Conservation (phyloP, 2,888 invertebrate species). For the Argyresthia goedartella region DNA sequence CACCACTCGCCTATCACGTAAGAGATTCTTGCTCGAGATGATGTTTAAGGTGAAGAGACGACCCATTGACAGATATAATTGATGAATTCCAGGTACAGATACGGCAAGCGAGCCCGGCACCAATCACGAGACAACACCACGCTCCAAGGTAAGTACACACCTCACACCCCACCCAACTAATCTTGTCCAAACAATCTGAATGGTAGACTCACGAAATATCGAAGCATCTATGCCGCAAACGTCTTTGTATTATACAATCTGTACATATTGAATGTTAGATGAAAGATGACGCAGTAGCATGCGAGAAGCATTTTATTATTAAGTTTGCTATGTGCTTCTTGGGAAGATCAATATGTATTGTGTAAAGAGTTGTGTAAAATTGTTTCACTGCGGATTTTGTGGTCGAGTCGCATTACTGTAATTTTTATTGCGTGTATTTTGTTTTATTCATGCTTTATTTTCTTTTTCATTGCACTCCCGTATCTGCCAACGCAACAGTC, state of each 20-base stretch:
- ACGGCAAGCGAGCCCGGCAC: constrained; percentile 61
- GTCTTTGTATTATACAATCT: constrained; percentile 38
- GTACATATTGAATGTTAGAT: constrained; percentile 49
- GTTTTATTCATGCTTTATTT: not conserved
- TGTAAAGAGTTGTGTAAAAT: not conserved
- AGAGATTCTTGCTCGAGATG: too few species aligned
- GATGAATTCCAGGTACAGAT: constrained; percentile 51
- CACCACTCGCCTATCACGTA: too few species aligned
- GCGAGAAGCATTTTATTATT: constrained; percentile 29
- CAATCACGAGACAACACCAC: constrained; percentile 49
- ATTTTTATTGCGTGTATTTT: not conserved
- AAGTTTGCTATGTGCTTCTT: constrained; percentile 26
- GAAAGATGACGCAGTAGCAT: constrained; percentile 33
- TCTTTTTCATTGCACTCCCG: constrained; percentile 16
- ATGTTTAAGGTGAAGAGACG: too few species aligned
- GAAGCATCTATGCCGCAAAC: constrained; percentile 20
- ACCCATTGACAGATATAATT: not conserved
- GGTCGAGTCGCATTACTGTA: not conserved
- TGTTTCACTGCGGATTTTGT: constrained; percentile 6
- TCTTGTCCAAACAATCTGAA: not conserved
- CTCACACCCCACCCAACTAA: not conserved
- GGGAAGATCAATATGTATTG: not conserved
- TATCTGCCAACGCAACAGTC: constrained; percentile 24
- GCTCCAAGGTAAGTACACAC: constrained; percentile 59
- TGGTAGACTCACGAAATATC: not conserved